Evolutionary conservation across 2,888 invertebrate genomes (phyloP), one percentile per base, ranked within the genome.

Genomic region (Lepidonotus clava): DNA sequence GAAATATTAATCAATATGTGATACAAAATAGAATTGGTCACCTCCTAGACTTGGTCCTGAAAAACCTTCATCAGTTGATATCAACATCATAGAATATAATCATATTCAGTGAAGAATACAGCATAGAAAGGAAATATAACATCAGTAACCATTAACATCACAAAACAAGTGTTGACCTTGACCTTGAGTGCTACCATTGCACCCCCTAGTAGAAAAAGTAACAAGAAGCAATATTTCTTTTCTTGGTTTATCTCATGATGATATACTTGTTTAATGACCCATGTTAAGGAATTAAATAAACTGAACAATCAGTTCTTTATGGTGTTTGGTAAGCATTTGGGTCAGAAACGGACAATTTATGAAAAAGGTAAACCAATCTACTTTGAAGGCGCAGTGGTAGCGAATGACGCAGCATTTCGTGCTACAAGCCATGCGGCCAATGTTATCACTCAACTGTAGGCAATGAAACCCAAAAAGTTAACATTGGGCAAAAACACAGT

Each of bases 361-460:
- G 8, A 46, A 46, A 46, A 11, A 46, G 46, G 18, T 46, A 21
- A 66, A 24, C 24, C 24, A 24, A 66, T n/a, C 66, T 21, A 66
- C 66, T 8, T 66, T 28, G 8, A 6, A 46, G 41, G 40, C 2
- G 80, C 80, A 80, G n/a, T 80, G 46, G 51, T 80, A 51, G 46
- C 46, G 2, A 46, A 46, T 46, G 80, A 80, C 80, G 51, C 80
- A 46, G 28, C 41, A 80, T 11, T 46, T 11, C 46, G 80, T 46
- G 80, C 80, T 18, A 34, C 46, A 46, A 80, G 80, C 71, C 71
- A 71, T 71, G 71, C 80, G 80, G 80, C 80, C 80, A 80, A 40
- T 76, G 61, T 61, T 61, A 11, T 61, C n/a, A 61, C 61, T 61
- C 61, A 18, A 61, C 61, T 61, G 61, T 61, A 61, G 61, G 61